phyloP scores from a whole-genome alignment of 2,797 vertebrate genomes.

The Pseudomugil tenellus region DNA sequence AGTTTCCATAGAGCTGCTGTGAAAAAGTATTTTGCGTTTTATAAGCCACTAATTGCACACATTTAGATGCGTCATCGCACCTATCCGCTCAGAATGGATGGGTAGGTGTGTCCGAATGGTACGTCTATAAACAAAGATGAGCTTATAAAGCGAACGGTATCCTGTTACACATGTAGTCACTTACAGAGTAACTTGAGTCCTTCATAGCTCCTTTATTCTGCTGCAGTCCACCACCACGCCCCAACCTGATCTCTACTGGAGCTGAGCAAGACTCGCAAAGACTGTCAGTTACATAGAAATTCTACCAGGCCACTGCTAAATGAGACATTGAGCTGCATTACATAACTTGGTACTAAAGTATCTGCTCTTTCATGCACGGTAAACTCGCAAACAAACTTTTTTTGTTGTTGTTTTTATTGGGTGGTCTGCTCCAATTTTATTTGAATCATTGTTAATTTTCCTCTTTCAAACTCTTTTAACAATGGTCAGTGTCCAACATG shows the following conservation, averaged over 20 bases:
- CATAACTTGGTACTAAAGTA: conserved; percentile 18
- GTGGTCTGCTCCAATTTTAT: conserved; percentile 18
- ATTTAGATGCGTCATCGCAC: not conserved
- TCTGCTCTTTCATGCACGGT: conserved; percentile 14
- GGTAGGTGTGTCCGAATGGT: not conserved
- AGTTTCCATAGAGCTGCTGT: not conserved
- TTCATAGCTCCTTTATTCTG: conserved; percentile 23
- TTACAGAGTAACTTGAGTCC: conserved; percentile 35
- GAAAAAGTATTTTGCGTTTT: too few species aligned
- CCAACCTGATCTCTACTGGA: conserved; percentile 41
- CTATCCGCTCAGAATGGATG: conserved; percentile 18
- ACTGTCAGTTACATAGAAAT: conserved; percentile 35
- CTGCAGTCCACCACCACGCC: conserved; percentile 8
- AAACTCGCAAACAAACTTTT: conserved; percentile 29
- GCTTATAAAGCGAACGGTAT: conserved; percentile 8
- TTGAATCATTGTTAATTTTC: conserved; percentile 37
- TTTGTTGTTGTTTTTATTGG: not conserved
- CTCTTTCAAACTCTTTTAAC: conserved; percentile 37
- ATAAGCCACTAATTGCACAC: not conserved
- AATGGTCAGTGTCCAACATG: conserved; percentile 32
- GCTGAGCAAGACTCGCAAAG: conserved; percentile 26
- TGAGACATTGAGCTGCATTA: conserved; percentile 23
- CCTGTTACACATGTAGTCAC: conserved; percentile 3
- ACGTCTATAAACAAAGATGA: conserved; percentile 12
- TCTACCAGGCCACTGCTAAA: conserved; percentile 40